A percentile compares a stretch with the other conserved stretches of the same genome.
Evolutionary conservation across 1,140 invertebrate genomes (phyloP).

Genomic region (Ips nitidus): DNA sequence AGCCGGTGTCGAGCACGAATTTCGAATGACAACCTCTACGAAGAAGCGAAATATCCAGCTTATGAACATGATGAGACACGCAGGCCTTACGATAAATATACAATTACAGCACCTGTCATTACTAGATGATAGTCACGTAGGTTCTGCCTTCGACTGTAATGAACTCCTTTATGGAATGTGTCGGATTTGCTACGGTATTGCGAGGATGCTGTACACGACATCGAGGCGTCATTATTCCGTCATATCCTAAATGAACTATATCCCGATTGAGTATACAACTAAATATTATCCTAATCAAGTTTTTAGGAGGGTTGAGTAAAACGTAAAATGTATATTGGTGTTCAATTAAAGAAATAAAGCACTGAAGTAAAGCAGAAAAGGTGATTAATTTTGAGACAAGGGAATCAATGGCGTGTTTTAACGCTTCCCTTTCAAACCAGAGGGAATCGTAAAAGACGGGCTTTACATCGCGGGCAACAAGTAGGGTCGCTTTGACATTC

Average conservation of each 20-base stretch:
- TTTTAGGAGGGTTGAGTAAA: background rate
- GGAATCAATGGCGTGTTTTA: slow-evolving; percentile 22
- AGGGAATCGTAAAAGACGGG: slow-evolving; percentile 25
- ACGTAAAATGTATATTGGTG: background rate
- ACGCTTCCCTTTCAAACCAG: slow-evolving; percentile 19
- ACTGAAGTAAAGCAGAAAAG: slow-evolving; percentile 11
- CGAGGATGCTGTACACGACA: slow-evolving; percentile 29
- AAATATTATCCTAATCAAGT: slow-evolving; percentile 28
- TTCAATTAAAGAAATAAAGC: slow-evolving; percentile 18
- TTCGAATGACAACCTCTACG: slow-evolving; percentile 47
- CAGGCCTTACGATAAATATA: slow-evolving; percentile 45
- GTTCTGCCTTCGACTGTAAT: slow-evolving; percentile 40
- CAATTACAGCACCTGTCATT: slow-evolving; percentile 45
- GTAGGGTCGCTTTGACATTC: slow-evolving; percentile 48
- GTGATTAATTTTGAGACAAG: slow-evolving; percentile 17
- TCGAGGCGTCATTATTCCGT: slow-evolving; percentile 31
- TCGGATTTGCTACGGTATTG: slow-evolving; percentile 35
- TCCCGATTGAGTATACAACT: slow-evolving; percentile 16
- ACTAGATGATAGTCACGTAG: slow-evolving; percentile 44
- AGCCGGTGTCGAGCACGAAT: slow-evolving; percentile 49
- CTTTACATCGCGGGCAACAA: slow-evolving; percentile 45
- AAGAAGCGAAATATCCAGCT: slow-evolving; percentile 34
- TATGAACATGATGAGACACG: slow-evolving; percentile 39
- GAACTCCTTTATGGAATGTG: slow-evolving; percentile 41
- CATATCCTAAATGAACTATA: slow-evolving; percentile 29